Conservation (phyloP, 2,888 invertebrate species). For the Metallyticus violacea region DNA sequence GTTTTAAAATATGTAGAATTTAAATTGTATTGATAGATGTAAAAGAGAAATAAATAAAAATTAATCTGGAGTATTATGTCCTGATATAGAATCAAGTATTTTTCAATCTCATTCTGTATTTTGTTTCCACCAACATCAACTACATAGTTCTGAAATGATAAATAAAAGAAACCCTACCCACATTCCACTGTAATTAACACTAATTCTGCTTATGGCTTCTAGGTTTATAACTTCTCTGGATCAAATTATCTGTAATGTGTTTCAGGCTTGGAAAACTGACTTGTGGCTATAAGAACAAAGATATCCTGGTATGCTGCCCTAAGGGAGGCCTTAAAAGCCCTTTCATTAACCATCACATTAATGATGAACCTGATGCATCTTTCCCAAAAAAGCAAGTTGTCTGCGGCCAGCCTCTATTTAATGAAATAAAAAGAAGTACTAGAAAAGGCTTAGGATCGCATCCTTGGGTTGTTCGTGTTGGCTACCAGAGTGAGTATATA, state of each 20-base stretch:
- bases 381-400: slow-evolving; percentile 26
- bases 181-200: no score
- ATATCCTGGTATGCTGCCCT: slow-evolving; percentile 61
- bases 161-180: no score
- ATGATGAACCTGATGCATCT: not conserved
- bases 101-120: no score
- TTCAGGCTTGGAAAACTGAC: slow-evolving; percentile 54
- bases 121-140: no score
- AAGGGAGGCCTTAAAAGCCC: slow-evolving; percentile 50
- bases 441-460: slow-evolving; percentile 58
- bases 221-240: not conserved
- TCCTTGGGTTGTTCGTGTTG: slow-evolving; percentile 74
- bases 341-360: not conserved
- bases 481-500: slow-evolving; percentile 64
- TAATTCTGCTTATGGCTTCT: no score
- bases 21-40: no score
- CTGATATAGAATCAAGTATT: no score
- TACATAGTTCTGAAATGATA: no score
- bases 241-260: not conserved
- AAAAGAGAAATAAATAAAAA: no score
- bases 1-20: no score
- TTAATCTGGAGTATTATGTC: no score
- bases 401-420: slow-evolving; percentile 27
- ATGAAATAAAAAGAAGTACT: slow-evolving; percentile 25
- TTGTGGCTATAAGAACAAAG: slow-evolving; percentile 58